Evolutionary conservation across 2,888 invertebrate species (phyloP), one percentile per base, ranked within the genome.

Genomic region (Brachyptera risi): DNA sequence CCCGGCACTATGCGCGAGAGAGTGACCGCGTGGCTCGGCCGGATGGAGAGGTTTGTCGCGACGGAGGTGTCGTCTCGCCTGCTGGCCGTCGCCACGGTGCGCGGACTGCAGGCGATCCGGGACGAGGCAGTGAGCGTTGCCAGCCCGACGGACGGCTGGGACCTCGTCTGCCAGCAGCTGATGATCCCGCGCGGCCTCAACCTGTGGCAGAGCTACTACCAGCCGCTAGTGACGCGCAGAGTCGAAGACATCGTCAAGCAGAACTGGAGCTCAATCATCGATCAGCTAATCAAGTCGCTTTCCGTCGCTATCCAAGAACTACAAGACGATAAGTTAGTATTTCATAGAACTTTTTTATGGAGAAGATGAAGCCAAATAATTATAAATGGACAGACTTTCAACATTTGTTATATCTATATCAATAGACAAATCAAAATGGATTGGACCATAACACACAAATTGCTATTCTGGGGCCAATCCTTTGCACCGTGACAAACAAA

Each of bases 161-260:
- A 77, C 2, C 71, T 74, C 9, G 80, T 89, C 42, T 87, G 86
- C 71, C 73, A 77, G 13, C 79, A 83, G 2, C 75, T 87, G 0
- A 77, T 80, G 60, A 75, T 89, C n/a, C 76, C 79, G 1, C 73
- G 73, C 4, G 73, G 74, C 37, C 73, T 83, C 19, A 84, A 87
- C 66, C 85, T 90, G 5, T 91, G 90, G 85, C 80, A 82, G 40
- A 79, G 82, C 65, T 86, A 85, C 70, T 90, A 88, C 74, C 86
- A 89, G 71, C 85, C 86, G 0, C 73, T 89, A 5, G 76, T 91
- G 31, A 88, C 89, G n/a, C 74, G 80, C 37, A 78, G 90, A 40
- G 85, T 86, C 11, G 81, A 83, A 68, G 77, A 79, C 2, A 81
- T 88, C 56, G 81, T 88, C 17, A 77, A 71, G 3, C 69, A 73